Base-by-base conservation (phyloP, 2,113 vertebrate genomes). In the Chaetodon trifascialis region DNA sequence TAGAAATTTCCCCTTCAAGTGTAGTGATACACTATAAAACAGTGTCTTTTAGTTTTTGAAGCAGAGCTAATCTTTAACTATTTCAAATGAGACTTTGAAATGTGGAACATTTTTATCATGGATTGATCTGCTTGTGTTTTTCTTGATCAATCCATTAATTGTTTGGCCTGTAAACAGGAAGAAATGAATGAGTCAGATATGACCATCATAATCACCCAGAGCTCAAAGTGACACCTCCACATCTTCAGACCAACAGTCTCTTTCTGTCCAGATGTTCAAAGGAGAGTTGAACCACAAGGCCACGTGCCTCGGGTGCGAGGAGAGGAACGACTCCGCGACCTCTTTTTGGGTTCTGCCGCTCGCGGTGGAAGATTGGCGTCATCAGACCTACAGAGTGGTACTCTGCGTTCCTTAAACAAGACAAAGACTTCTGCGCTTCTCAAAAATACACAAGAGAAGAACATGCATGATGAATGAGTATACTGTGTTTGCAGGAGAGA, bases 271-370 rank as follows among this genome's bases (percentile, higher is more conserved):
- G 92, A 68, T 91, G 14, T 93, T 93, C 17, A 89, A 59, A 8
- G 90, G 90, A 5, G 56, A 86, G 65, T 68, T 92, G 74, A 85
- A 12, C 40, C 86, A 93, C 56, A 76, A n/a, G 49, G 79, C 42
- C 54, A 84, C 16, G 0, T 93, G 92, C 38, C 56, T 5, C 0
- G 6, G 1, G 4, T 79, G 88, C 36, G 2, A 69, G 3, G 15
- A 47, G 0, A 12, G 2, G 7, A 89, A 5, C 2, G 0, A 76
- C 21, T 87, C 83, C 25, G 51, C 7, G 0, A 83, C 11, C 49
- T 54, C 21, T n/a, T 95, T 94, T 56, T 89, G 91, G 86, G 65
- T 89, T 65, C 51, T 95, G 59, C 94, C 94, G 2, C 79, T 95
- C 1, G 9, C 84, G 1, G 38, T 94, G 17, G 70, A 86, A 49